Percentiles rank a stretch among this genome's conserved stretches.
Evolutionary conservation across 2,113 vertebrate species (phyloP).

Genomic region (Hemibagrus wyckioides): DNA sequence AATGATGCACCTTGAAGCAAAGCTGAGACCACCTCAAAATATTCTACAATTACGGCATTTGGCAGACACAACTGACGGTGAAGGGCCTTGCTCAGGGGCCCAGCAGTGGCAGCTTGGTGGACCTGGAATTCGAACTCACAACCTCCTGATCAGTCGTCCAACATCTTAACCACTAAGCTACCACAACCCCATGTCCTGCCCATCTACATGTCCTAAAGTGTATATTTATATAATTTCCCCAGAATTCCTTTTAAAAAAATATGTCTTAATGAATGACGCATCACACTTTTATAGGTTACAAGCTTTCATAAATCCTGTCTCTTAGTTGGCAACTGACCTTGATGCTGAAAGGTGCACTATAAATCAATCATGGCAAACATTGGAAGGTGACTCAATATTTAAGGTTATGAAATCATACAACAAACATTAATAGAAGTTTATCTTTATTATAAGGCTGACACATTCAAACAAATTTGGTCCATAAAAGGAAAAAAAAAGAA

Average conservation of each 20-base stretch:
- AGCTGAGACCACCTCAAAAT: background rate
- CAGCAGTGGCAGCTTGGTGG: no score
- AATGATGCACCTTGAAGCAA: background rate
- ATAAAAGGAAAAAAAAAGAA: slow-evolving; percentile 58
- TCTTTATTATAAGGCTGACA: slow-evolving; percentile 77
- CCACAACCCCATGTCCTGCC: no score
- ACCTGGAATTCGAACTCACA: no score
- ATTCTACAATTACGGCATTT: background rate
- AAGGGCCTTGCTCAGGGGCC: no score
- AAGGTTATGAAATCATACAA: background rate
- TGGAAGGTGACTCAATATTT: background rate
- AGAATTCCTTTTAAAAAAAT: no score
- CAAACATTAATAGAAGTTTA: slow-evolving; percentile 62
- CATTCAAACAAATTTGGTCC: slow-evolving; percentile 81
- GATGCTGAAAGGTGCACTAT: background rate
- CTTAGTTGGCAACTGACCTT: no score
- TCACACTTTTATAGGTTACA: background rate
- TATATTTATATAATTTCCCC: no score
- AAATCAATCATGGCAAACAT: background rate
- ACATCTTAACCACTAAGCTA: no score
- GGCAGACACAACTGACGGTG: no score
- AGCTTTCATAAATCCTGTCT: background rate
- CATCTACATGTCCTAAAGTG: background rate
- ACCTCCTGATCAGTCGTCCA: no score
- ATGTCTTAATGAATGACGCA: background rate